Evolutionary conservation across 2,113 vertebrate genomes (phyloP).

Genomic region (Lamprologus lemairii): DNA sequence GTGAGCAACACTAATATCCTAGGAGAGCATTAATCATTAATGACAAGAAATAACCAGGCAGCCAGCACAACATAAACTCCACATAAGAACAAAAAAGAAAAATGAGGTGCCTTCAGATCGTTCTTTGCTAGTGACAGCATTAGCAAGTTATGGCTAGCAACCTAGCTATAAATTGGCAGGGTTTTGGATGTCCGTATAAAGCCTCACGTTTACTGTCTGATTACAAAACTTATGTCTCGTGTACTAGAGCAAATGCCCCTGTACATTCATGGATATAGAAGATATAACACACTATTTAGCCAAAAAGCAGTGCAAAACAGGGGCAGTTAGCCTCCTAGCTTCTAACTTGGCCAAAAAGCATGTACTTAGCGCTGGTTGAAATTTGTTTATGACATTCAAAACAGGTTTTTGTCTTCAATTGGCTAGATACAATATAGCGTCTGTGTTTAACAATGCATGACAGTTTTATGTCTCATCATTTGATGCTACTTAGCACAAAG

Average conservation of each 20-base stretch:
- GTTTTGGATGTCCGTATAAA: neutral
- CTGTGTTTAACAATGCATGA: neutral
- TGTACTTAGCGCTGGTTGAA: neutral
- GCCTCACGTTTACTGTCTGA: neutral
- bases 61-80: neutral
- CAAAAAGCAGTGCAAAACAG: neutral
- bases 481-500: neutral
- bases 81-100: neutral
- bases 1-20: neutral
- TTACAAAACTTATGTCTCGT: neutral
- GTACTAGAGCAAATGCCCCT: neutral
- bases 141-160: neutral
- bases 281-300: neutral
- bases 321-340: neutral
- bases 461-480: neutral
- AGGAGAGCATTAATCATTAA: neutral
- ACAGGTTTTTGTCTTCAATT: neutral
- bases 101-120: neutral
- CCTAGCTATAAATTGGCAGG: neutral
- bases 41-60: neutral
- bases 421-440: neutral
- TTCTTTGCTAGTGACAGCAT: neutral
- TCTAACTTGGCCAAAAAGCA: neutral
- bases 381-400: neutral
- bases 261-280: neutral